A percentile compares a stretch with the other conserved stretches of the same genome.
Evolutionary conservation across 2,888 invertebrate genomes (phyloP).

Genomic region (Pammene aurita): DNA sequence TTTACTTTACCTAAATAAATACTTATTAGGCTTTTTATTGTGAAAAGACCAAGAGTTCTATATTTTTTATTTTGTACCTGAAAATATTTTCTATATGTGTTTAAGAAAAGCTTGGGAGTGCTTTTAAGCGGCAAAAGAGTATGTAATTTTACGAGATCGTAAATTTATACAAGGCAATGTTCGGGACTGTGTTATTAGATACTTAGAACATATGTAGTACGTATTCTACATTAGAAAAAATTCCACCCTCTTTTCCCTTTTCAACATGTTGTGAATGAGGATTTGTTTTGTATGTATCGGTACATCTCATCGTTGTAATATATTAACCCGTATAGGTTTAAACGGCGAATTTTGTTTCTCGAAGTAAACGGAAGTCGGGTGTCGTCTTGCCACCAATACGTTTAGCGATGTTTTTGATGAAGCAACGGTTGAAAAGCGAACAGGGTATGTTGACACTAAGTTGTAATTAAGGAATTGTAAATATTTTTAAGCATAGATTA

Average conservation of each 20-base stretch:
- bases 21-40: conserved; percentile 13
- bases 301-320: conserved; percentile 28
- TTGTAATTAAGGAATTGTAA: conserved; percentile 77
- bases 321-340: conserved; percentile 9
- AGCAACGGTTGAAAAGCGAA: conserved; percentile 82
- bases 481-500: conserved; percentile 77
- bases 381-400: conserved; percentile 65
- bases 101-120: conserved; percentile 23
- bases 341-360: conserved; percentile 30
- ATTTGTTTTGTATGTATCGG: conserved; percentile 45
- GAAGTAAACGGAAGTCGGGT: conserved; percentile 32
- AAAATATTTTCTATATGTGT: conserved; percentile 22
- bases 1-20: conserved; percentile 18
- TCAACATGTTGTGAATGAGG: conserved; percentile 76
- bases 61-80: conserved; percentile 40
- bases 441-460: conserved; percentile 80
- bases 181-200: conserved; percentile 79
- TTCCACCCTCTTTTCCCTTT: conserved; percentile 76
- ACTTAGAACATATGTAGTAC: conserved; percentile 63
- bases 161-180: conserved; percentile 60
- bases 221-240: conserved; percentile 60
- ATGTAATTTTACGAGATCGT: conserved; percentile 44
- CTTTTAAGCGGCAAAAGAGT: conserved; percentile 32
- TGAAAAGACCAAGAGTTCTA: conserved; percentile 26
- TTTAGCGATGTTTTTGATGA: conserved; percentile 54